Conservation (phyloP, 37 sponge, comb jelly and placozoan species). For the Haliclona indistincta region DNA sequence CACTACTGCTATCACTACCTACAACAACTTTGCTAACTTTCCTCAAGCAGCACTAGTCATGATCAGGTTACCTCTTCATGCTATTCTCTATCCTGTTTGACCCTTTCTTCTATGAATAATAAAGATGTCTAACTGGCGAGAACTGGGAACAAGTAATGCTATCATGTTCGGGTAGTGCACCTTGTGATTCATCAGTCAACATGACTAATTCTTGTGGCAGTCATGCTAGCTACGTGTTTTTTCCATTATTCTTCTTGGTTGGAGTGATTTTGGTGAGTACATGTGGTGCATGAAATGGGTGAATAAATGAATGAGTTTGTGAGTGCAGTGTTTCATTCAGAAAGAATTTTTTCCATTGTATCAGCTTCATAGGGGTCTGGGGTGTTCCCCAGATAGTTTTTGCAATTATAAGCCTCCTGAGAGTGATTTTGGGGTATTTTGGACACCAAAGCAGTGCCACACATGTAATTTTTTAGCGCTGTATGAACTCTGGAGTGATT, state of each 20-base stretch:
- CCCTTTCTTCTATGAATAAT: no score
- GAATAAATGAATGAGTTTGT: neutral
- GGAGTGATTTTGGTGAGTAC: conserved; percentile 50
- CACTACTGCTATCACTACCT: conserved; percentile 38
- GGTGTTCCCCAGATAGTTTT: no score
- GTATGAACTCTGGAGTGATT: neutral
- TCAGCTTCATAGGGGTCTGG: no score
- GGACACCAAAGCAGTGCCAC: no score
- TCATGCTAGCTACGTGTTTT: conserved; percentile 65
- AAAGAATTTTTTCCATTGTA: no score
- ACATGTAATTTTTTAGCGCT: neutral
- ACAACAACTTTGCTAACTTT: conserved; percentile 86
- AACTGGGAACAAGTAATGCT: conserved; percentile 75
- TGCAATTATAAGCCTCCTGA: no score
- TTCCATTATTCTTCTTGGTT: conserved; percentile 58
- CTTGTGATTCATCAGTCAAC: neutral
- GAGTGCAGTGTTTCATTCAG: no score
- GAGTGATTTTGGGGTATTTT: no score
- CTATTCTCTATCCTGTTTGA: no score
- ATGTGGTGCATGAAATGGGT: neutral
- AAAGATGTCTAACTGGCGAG: conserved; percentile 72
- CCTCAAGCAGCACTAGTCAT: conserved; percentile 73
- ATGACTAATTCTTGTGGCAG: conserved; percentile 43
- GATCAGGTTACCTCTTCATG: conserved; percentile 77
- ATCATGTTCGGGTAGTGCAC: neutral